Evolutionary conservation across 2,888 invertebrate species (phyloP).

Genomic region (Leptopterna dolabrata): DNA sequence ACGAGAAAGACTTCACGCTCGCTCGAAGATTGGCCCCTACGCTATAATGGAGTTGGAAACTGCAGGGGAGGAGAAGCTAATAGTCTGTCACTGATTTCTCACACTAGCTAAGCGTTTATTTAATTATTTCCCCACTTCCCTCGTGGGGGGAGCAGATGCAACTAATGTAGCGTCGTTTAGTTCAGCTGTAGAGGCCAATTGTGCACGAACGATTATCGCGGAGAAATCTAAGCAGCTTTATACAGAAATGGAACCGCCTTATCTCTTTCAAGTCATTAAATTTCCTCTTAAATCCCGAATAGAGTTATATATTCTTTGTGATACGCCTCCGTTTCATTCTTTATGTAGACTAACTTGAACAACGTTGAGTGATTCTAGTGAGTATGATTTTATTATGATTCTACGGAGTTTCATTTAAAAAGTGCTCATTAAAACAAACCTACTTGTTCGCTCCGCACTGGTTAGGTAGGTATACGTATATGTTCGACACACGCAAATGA

Average conservation of each 20-base stretch:
- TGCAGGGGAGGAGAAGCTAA: slow-evolving; percentile 9
- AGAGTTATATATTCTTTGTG: neutral
- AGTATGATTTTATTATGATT: no score
- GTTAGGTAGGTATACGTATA: no score
- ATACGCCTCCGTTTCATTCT: neutral
- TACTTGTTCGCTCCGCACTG: no score
- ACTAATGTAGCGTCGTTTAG: slow-evolving; percentile 16
- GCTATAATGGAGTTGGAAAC: slow-evolving; percentile 18
- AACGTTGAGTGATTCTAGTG: neutral
- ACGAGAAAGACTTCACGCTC: slow-evolving; percentile 16
- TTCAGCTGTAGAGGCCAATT: neutral
- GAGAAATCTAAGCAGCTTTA: neutral
- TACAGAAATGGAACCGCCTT: neutral
- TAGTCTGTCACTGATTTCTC: slow-evolving; percentile 35
- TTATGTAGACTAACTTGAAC: neutral
- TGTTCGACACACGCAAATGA: no score
- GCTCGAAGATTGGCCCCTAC: slow-evolving; percentile 10
- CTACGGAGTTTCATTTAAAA: no score
- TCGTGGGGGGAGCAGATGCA: slow-evolving; percentile 9
- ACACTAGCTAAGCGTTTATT: slow-evolving; percentile 19
- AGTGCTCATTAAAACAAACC: no score
- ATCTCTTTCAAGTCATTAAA: neutral
- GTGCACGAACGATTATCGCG: neutral
- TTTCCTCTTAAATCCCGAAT: neutral
- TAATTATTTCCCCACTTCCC: slow-evolving; percentile 10